Percentiles rank a stretch among this genome's conserved stretches.
Conservation (phyloP, 2,113 vertebrate species). For the Chloropsis cyanopogon region DNA sequence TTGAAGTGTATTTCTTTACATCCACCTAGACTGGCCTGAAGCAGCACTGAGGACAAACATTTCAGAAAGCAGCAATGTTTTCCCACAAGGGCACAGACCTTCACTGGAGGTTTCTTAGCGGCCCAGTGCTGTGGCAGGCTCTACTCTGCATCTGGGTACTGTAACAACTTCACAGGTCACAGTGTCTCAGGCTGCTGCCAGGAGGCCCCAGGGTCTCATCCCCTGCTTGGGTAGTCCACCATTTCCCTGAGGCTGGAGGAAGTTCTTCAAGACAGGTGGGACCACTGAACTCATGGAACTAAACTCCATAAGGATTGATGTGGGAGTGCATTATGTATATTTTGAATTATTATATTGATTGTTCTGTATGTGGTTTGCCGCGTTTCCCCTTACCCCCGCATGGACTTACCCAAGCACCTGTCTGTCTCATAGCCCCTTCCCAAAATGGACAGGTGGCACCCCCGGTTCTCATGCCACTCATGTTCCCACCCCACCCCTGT, state of each 20-base stretch:
- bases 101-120: background rate
- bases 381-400: no score
- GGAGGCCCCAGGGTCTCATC: background rate
- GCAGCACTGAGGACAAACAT: background rate
- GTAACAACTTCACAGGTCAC: background rate
- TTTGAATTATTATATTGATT: no score
- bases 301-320: background rate
- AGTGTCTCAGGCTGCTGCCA: background rate
- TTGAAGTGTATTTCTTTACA: background rate
- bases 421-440: no score
- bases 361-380: no score
- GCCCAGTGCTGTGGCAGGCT: accelerated
- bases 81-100: background rate
- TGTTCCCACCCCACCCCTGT: no score
- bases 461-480: no score
- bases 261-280: accelerated
- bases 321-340: no score
- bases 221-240: background rate
- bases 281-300: background rate
- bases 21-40: background rate
- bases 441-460: no score
- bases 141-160: background rate
- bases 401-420: no score
- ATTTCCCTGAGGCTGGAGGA: background rate
- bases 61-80: background rate